Percentiles rank a stretch among this genome's conserved stretches.
These are phyloP conservation scores for Boloria euphrosyne DNA, from an alignment of 2,888 invertebrate species.

Conservation along the genomic window DNA sequence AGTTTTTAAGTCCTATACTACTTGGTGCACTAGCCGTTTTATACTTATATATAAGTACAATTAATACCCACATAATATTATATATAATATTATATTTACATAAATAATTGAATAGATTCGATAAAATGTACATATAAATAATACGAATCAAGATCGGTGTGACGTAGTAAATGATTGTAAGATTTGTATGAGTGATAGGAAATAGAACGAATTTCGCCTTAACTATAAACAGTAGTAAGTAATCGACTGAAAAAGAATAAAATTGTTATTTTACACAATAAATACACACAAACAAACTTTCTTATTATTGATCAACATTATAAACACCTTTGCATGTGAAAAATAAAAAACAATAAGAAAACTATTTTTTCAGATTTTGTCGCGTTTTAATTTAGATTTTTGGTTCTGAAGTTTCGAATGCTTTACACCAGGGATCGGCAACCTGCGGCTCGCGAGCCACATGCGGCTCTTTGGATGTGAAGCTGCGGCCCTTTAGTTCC, in stretches of 20 bases:
- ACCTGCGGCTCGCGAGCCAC: too few relatives aligned
- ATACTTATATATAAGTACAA: conserved; percentile 21
- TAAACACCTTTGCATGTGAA: too few relatives aligned
- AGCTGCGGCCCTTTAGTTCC: too few relatives aligned
- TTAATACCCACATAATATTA: conserved; percentile 3
- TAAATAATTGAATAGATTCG: conserved; percentile 2
- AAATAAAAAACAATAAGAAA: too few relatives aligned
- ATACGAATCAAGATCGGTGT: conserved; percentile 19
- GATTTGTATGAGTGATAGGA: conserved; percentile 40
- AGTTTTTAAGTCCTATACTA: conserved; percentile 52
- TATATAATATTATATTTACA: conserved; percentile 3
- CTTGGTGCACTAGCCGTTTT: conserved; percentile 60
- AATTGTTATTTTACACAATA: conserved; percentile 27
- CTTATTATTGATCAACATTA: not conserved
- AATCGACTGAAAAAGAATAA: conserved; percentile 51
- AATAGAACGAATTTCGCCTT: conserved; percentile 34
- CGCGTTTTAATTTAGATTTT: too few relatives aligned
- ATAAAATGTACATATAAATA: conserved; percentile 1
- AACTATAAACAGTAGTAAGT: conserved; percentile 34
- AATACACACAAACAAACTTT: not conserved
- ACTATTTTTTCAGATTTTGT: too few relatives aligned
- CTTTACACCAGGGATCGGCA: too few relatives aligned
- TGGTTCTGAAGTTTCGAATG: too few relatives aligned
- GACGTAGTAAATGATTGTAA: conserved; percentile 26
- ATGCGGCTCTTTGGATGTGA: too few relatives aligned